Conservation (phyloP, 2,888 invertebrate genomes). For the Drosophila monieri region DNA sequence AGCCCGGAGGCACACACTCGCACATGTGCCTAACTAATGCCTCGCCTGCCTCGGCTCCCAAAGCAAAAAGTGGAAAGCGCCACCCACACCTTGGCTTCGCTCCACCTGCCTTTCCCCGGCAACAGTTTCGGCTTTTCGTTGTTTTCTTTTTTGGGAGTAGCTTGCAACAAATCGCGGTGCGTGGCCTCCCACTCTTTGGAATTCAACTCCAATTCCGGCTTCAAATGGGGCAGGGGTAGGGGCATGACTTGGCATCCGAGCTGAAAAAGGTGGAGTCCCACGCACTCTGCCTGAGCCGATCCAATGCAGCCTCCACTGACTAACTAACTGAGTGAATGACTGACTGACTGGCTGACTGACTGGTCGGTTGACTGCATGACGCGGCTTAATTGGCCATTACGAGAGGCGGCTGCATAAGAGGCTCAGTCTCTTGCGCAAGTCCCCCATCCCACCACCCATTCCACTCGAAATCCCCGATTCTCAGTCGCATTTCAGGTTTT, state of each 20-base stretch:
- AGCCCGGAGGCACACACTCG: conserved; percentile 37
- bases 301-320: conserved; percentile 41
- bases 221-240: conserved; percentile 27
- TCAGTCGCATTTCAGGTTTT: conserved; percentile 48
- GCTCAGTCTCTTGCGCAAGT: conserved; percentile 50
- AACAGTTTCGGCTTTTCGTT: conserved; percentile 39
- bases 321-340: conserved; percentile 31
- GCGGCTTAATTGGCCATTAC: conserved; percentile 77
- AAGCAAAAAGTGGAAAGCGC: not conserved
- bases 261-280: conserved; percentile 56
- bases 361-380: conserved; percentile 42
- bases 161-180: conserved; percentile 46
- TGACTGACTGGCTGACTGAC: conserved; percentile 26
- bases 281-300: conserved; percentile 59
- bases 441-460: conserved; percentile 8
- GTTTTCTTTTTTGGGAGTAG: conserved; percentile 27
- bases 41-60: conserved; percentile 26
- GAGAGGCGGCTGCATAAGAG: conserved; percentile 53
- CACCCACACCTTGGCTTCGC: conserved; percentile 1
- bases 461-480: conserved; percentile 45
- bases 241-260: conserved; percentile 69
- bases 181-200: conserved; percentile 62
- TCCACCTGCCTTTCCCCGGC: conserved; percentile 11
- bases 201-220: conserved; percentile 15
- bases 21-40: conserved; percentile 50